Conservation (phyloP, 2,113 vertebrate species). For the Sceloporus tristichus region DNA sequence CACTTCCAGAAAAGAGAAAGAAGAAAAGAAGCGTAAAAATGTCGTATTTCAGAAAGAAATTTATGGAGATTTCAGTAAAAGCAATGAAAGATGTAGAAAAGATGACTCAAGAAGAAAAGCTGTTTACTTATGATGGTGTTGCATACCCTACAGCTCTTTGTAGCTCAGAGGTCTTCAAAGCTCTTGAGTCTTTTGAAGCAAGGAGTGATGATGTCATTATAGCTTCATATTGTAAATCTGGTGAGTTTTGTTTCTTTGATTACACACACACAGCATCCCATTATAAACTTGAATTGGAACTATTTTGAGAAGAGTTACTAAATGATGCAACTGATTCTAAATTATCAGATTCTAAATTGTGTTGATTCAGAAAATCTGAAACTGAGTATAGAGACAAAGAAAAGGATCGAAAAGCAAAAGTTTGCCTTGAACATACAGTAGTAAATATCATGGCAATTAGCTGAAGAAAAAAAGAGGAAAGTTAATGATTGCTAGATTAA, state of each 20-base stretch:
- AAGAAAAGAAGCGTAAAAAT: not conserved
- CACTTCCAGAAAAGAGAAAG: not conserved
- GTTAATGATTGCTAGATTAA: too few relatives aligned
- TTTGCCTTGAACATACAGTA: too few relatives aligned
- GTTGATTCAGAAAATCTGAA: too few relatives aligned
- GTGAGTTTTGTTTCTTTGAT: constrained; percentile 60
- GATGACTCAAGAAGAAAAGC: not conserved
- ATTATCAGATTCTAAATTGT: too few relatives aligned
- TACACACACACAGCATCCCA: not conserved
- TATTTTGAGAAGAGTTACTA: not conserved
- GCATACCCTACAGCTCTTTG: not conserved
- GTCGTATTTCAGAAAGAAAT: not conserved
- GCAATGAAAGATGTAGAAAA: not conserved
- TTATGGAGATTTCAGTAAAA: not conserved
- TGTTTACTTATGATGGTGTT: constrained; percentile 53
- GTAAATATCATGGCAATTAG: too few relatives aligned
- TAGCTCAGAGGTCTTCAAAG: constrained; percentile 50
- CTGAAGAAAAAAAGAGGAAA: too few relatives aligned
- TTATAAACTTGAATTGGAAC: not conserved
- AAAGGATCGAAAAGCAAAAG: too few relatives aligned
- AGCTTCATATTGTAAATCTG: constrained; percentile 81
- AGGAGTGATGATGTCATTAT: constrained; percentile 63
- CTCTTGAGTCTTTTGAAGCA: constrained; percentile 59
- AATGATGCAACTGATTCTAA: too few relatives aligned
- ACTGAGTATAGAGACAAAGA: too few relatives aligned